Base-by-base conservation (phyloP, 2,113 vertebrate species). In the Globicephala melas region DNA sequence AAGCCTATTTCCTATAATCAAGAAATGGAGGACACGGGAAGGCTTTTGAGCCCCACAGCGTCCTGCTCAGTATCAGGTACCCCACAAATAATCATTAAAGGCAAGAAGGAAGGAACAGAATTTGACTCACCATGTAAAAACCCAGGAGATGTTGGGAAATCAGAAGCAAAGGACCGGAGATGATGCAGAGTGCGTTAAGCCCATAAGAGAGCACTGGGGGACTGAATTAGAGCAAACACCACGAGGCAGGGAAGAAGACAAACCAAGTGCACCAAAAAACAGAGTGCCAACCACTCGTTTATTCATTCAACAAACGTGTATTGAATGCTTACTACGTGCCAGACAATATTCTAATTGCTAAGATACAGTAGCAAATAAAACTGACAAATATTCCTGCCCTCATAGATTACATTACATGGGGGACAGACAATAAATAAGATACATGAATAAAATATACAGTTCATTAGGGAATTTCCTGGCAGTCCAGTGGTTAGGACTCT, bases 131-230 rank as follows among this genome's bases (percentile, higher is more conserved):
- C 68, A 53, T 14, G 31, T 55, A 26, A 91, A 53, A 85, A 26
- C 31, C 36, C 50, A 63, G 5, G 68, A 44, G 11, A 62, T 36
- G 36, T 20, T 67, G 25, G 26, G 67, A 50, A 70, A 58, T 36
- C 23, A 9, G 17, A 82, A 33, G 36, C 60, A 38, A 53, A 82
- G 44, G 65, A 38, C 28, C 38, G 13, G 60, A 36, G 41, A 68
- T 50, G 36, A 53, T 26, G 6, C 2, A 10, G 28, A 20, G 5
- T 3, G 3, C 33, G 13, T 12, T 76, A 71, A 25, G 10, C 8
- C 21, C 18, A 0, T 14, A 8, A 63, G n/a, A 68, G 10, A 1
- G 9, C 2, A 1, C 8, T 3, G 15, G 33, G 25, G 26, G 15
- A 53, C 8, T 10, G 23, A 80, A 9, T 17, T 2, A 11, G 26